These are phyloP conservation scores for Lottia gigantea DNA, from an alignment of 2,888 invertebrate species.

Conservation along the genomic window DNA sequence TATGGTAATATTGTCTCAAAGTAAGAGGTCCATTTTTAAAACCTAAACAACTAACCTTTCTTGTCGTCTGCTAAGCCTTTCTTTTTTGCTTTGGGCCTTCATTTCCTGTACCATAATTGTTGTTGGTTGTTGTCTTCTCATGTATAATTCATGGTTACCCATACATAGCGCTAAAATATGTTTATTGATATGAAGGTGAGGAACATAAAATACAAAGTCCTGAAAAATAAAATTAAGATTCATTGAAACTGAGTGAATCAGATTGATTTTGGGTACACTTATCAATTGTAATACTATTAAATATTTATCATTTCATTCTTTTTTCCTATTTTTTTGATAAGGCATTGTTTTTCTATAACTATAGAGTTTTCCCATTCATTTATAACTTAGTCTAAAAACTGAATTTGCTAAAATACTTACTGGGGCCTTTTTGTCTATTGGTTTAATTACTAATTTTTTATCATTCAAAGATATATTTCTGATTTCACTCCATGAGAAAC, in stretches of 20 bases:
- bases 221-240: conserved; percentile 44
- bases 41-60: too few relatives aligned
- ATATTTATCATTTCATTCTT: too few relatives aligned
- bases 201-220: conserved; percentile 99
- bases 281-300: too few relatives aligned
- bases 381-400: too few relatives aligned
- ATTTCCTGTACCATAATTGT: conserved; percentile 99
- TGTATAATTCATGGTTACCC: conserved; percentile 99
- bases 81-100: conserved; percentile 98
- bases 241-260: too few relatives aligned
- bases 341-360: too few relatives aligned
- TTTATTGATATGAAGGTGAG: conserved; percentile 97
- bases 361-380: too few relatives aligned
- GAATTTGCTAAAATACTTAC: conserved; percentile 65
- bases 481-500: conserved; percentile 99
- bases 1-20: too few relatives aligned
- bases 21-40: too few relatives aligned
- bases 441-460: conserved; percentile 99
- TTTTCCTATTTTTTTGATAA: too few relatives aligned
- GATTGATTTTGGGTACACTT: too few relatives aligned
- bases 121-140: conserved; percentile 98
- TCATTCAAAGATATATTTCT: conserved; percentile 99
- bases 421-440: conserved; percentile 99
- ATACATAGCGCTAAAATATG: conserved; percentile 97
- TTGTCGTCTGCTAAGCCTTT: conserved; percentile 93